phyloP scores from a whole-genome alignment of 2,113 vertebrate genomes.

The Patagioenas fasciata region DNA sequence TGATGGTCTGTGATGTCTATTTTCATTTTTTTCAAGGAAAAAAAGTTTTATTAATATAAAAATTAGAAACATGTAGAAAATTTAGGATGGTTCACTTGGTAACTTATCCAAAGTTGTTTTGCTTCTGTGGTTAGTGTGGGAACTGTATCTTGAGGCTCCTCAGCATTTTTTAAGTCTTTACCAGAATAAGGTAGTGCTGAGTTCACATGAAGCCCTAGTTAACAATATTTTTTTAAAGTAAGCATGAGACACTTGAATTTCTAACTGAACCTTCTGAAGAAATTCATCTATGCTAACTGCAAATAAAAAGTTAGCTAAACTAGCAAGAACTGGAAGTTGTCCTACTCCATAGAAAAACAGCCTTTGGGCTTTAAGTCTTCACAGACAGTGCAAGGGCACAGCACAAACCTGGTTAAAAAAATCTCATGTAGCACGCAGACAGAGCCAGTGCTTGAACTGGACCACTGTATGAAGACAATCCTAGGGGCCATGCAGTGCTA shows the following conservation, averaged over 20 bases:
- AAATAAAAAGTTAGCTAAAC: not conserved
- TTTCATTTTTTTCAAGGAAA: not conserved
- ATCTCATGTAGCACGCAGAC: not conserved
- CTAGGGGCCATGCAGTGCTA: not conserved
- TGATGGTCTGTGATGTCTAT: not conserved
- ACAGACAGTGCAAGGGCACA: not conserved
- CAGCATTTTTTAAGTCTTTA: not conserved
- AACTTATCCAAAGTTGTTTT: not conserved
- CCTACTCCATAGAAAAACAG: not conserved
- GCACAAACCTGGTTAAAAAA: not conserved
- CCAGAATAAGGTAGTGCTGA: not conserved
- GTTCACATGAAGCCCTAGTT: not conserved
- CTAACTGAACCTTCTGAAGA: not conserved
- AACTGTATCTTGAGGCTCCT: not conserved
- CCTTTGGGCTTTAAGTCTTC: not conserved
- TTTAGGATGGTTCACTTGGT: not conserved
- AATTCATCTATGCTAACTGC: not conserved
- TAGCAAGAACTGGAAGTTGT: not conserved
- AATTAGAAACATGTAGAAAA: not conserved
- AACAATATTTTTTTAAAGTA: not conserved
- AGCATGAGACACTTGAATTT: not conserved
- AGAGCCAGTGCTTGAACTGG: not conserved
- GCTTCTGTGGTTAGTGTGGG: not conserved
- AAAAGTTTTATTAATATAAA: not conserved
- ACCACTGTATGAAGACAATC: not conserved